phyloP scores from a whole-genome alignment of 1,140 invertebrate genomes.

The Habropoda laboriosa region DNA sequence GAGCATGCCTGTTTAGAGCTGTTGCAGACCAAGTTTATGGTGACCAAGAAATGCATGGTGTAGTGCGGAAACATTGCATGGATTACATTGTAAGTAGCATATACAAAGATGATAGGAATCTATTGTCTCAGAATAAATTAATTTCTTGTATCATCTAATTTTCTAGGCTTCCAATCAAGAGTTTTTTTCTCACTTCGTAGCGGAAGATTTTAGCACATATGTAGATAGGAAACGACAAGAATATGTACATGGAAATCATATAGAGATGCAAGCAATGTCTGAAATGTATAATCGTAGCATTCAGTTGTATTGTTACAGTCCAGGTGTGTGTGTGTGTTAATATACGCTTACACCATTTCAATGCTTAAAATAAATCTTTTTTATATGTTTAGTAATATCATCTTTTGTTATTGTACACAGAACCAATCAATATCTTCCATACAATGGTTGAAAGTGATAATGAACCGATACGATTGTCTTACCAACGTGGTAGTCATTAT shows the following conservation, averaged over 20 bases:
- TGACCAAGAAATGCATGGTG: slow-evolving; percentile 95
- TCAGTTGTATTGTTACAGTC: slow-evolving; percentile 95
- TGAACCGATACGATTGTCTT: slow-evolving; percentile 93
- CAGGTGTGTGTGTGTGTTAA: slow-evolving; percentile 85
- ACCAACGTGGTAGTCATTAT: slow-evolving; percentile 95
- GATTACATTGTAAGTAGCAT: slow-evolving; percentile 92
- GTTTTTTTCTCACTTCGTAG: slow-evolving; percentile 96
- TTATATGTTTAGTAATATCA: background rate
- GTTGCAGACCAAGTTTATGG: slow-evolving; percentile 97
- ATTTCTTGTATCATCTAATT: slow-evolving; percentile 22
- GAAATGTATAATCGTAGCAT: slow-evolving; percentile 97
- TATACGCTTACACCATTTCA: no score
- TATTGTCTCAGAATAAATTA: background rate
- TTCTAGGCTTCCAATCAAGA: slow-evolving; percentile 91
- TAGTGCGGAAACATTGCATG: slow-evolving; percentile 94
- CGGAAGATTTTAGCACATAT: slow-evolving; percentile 95
- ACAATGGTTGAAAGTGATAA: slow-evolving; percentile 88
- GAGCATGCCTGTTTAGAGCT: slow-evolving; percentile 95
- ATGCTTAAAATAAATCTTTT: background rate
- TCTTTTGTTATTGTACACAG: slow-evolving; percentile 79
- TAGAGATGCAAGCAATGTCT: slow-evolving; percentile 96
- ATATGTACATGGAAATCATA: slow-evolving; percentile 95
- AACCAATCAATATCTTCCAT: slow-evolving; percentile 96
- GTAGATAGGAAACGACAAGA: slow-evolving; percentile 90
- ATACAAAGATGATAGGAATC: background rate